Evolutionary conservation across 2,113 vertebrate species (phyloP).

Genomic region (Ciconia boyciana): DNA sequence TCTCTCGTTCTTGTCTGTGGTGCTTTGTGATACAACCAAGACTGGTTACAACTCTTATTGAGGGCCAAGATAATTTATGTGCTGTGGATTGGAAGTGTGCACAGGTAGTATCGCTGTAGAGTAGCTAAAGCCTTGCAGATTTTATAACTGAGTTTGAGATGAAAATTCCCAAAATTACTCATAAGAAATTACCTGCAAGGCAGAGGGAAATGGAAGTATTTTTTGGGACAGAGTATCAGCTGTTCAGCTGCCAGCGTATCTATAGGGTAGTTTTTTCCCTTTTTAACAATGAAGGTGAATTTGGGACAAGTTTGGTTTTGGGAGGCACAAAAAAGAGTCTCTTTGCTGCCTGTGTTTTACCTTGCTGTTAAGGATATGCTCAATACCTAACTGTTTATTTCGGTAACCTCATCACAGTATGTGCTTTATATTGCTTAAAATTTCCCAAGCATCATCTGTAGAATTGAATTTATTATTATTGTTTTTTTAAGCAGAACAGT

Average conservation of each 20-base stretch:
- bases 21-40: neutral
- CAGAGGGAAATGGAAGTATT: neutral
- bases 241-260: neutral
- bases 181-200: neutral
- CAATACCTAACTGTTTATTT: neutral
- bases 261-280: neutral
- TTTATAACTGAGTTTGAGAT: neutral
- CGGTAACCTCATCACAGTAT: neutral
- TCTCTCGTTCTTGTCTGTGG: neutral
- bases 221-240: neutral
- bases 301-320: neutral
- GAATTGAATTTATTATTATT: neutral
- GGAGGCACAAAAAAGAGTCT: neutral
- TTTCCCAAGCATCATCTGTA: neutral
- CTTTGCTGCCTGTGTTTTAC: neutral
- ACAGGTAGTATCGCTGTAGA: accelerated
- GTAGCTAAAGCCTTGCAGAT: neutral
- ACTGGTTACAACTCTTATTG: neutral
- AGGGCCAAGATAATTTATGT: neutral
- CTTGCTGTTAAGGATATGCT: neutral
- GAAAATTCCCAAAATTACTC: neutral
- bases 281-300: neutral
- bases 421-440: neutral
- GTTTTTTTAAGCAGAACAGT: neutral
- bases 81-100: neutral